phyloP scores from a whole-genome alignment of 2,888 invertebrate species.

The Eupithecia pulchellata region DNA sequence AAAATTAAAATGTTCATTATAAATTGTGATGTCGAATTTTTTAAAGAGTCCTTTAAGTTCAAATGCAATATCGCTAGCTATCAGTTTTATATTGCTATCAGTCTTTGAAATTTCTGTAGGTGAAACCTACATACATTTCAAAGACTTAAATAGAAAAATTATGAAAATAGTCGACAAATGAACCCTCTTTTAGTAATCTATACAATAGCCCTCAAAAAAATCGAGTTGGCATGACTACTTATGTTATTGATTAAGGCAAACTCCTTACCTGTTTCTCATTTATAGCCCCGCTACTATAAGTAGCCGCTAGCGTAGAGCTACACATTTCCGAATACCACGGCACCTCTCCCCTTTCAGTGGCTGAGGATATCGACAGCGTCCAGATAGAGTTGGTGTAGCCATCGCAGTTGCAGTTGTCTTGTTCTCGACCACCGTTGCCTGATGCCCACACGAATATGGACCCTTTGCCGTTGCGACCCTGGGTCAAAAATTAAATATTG shows the following conservation, averaged over 20 bases:
- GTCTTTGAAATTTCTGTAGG: too few relatives aligned
- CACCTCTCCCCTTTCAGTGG: conserved; percentile 95
- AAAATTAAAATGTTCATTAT: too few relatives aligned
- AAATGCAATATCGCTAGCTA: too few relatives aligned
- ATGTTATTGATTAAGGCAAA: not conserved
- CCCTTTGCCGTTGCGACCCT: conserved; percentile 97
- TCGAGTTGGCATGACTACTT: too few relatives aligned
- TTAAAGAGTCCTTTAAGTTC: too few relatives aligned
- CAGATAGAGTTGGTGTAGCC: conserved; percentile 99
- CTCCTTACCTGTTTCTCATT: conserved; percentile 91
- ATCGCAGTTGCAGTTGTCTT: conserved; percentile 99
- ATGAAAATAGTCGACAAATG: too few relatives aligned
- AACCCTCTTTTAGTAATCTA: too few relatives aligned
- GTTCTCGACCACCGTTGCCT: conserved; percentile 98
- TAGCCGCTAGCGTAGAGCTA: conserved; percentile 98
- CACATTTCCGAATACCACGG: conserved; percentile 99
- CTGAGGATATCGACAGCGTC: conserved; percentile 98
- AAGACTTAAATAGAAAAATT: too few relatives aligned
- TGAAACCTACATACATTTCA: too few relatives aligned
- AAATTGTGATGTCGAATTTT: too few relatives aligned
- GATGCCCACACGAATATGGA: conserved; percentile 99
- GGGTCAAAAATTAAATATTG: conserved; percentile 43
- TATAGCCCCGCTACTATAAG: conserved; percentile 97
- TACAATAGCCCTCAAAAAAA: too few relatives aligned
- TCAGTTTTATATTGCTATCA: too few relatives aligned